Evolutionary conservation across 1,140 invertebrate species (phyloP).

Genomic region (Nasonia vitripennis): DNA sequence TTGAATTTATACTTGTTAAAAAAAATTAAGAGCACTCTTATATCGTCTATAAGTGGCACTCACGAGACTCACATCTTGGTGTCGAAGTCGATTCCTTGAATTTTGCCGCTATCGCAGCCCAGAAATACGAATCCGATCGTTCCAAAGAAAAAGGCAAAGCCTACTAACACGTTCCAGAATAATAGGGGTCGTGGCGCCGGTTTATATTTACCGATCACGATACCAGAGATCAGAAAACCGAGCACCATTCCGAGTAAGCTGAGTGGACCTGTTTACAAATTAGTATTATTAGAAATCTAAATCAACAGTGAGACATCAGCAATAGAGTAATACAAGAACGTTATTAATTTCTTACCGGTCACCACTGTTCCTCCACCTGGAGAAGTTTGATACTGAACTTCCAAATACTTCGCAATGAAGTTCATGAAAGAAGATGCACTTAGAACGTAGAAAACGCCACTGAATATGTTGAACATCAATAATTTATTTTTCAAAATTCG

Average conservation of each 20-base stretch:
- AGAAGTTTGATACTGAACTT: constrained; percentile 81
- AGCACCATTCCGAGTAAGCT: constrained; percentile 77
- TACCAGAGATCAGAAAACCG: constrained; percentile 80
- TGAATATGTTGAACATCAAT: constrained; percentile 77
- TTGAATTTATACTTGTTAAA: not conserved
- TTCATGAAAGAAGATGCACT: constrained; percentile 82
- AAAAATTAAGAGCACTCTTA: constrained; percentile 32
- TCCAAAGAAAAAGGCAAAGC: constrained; percentile 74
- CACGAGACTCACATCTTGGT: constrained; percentile 69
- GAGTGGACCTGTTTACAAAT: constrained; percentile 70
- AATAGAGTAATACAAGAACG: not conserved
- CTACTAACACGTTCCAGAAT: constrained; percentile 81
- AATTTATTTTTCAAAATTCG: constrained; percentile 79
- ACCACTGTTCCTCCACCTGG: constrained; percentile 79
- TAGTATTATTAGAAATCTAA: not conserved
- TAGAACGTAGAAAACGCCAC: constrained; percentile 79
- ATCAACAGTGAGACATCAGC: not conserved
- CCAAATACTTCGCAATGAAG: constrained; percentile 83
- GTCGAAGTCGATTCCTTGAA: constrained; percentile 68
- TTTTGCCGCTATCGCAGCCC: constrained; percentile 73
- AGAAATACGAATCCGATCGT: constrained; percentile 77
- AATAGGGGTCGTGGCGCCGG: constrained; percentile 78
- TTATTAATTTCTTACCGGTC: constrained; percentile 72
- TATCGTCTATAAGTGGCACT: not conserved
- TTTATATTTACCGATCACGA: constrained; percentile 79